Conservation (phyloP, 2,797 vertebrate genomes). For the Darevskia nairensis region DNA sequence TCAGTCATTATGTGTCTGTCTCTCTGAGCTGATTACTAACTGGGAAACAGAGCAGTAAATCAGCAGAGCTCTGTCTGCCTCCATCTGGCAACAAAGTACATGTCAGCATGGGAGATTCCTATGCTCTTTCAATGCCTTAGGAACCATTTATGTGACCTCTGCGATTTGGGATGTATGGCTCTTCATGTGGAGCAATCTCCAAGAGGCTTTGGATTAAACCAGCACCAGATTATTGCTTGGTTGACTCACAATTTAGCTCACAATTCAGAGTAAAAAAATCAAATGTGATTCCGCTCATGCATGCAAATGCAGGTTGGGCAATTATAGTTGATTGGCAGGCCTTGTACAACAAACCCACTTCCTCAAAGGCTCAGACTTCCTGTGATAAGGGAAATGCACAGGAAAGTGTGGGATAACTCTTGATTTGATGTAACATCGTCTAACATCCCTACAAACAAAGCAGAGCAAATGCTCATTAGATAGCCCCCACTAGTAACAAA, state of each 20-base stretch:
- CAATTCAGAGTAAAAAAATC: not conserved
- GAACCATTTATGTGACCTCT: not conserved
- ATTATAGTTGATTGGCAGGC: too few relatives aligned
- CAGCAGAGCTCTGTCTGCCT: conserved; percentile 1
- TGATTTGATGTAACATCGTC: too few relatives aligned
- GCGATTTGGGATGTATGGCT: not conserved
- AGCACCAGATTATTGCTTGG: too few relatives aligned
- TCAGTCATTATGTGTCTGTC: not conserved
- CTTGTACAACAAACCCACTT: too few relatives aligned
- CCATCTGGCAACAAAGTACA: conserved; percentile 5
- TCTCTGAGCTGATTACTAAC: conserved; percentile 1
- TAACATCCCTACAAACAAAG: too few relatives aligned
- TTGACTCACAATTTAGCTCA: not conserved
- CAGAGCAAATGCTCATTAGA: too few relatives aligned
- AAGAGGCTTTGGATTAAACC: not conserved
- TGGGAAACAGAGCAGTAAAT: not conserved
- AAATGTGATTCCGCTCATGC: too few relatives aligned
- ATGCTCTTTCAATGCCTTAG: not conserved
- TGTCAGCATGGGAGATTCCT: not conserved
- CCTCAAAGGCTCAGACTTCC: too few relatives aligned
- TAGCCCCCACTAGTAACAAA: not conserved
- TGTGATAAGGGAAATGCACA: too few relatives aligned
- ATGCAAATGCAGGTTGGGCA: too few relatives aligned
- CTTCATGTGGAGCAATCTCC: not conserved
- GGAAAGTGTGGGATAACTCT: too few relatives aligned